phyloP scores from a whole-genome alignment of 2,113 vertebrate species.

The Phoxinus phoxinus region DNA sequence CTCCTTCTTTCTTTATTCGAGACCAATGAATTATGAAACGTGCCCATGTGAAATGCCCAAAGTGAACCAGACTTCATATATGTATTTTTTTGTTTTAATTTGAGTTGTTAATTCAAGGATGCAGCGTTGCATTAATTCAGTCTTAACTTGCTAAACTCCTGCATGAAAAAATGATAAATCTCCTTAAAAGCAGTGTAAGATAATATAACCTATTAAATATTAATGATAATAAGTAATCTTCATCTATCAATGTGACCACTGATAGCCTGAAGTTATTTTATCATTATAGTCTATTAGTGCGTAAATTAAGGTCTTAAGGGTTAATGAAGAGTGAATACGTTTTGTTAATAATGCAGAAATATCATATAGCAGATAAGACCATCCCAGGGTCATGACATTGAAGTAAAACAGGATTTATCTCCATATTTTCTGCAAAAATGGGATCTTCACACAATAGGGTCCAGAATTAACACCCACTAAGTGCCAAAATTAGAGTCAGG shows the following conservation, averaged over 20 bases:
- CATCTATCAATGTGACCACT: conserved; percentile 75
- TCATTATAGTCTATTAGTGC: conserved; percentile 74
- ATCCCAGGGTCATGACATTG: conserved; percentile 56
- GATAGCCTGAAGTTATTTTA: conserved; percentile 76
- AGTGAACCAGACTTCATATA: background rate
- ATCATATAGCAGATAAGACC: conserved; percentile 71
- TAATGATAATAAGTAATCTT: conserved; percentile 71
- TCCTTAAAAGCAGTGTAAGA: conserved; percentile 42
- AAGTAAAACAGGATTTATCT: conserved; percentile 12
- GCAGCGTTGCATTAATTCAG: background rate
- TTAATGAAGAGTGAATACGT: conserved; percentile 78
- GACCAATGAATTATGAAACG: conserved; percentile 2
- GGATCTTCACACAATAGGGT: background rate
- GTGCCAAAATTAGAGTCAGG: background rate
- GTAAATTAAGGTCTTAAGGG: conserved; percentile 77
- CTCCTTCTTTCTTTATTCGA: conserved; percentile 2
- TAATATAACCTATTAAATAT: conserved; percentile 71
- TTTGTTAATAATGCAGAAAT: conserved; percentile 76
- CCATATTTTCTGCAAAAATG: background rate
- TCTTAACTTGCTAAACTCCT: background rate
- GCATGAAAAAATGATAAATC: conserved; percentile 9
- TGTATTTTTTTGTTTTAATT: background rate
- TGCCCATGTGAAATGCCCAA: conserved; percentile 3
- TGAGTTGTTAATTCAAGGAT: background rate
- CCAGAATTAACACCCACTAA: background rate